Percentiles rank a stretch among this genome's conserved stretches.
These are phyloP conservation scores for Trididemnum clinides DNA, from an alignment of 23 tunicate species.

Conservation along the genomic window DNA sequence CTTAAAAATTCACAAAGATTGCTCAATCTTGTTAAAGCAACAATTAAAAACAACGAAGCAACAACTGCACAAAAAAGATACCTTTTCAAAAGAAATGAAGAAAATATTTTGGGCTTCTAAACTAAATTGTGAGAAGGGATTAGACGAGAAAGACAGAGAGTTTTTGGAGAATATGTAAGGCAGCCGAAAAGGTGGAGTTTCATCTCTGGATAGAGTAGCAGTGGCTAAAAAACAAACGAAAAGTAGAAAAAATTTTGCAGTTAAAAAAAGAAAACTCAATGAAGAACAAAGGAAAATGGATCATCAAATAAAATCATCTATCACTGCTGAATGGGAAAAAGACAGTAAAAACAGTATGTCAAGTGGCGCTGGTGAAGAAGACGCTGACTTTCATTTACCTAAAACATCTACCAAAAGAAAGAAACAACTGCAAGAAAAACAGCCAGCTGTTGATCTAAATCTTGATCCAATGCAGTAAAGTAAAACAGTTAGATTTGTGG, in stretches of 20 bases:
- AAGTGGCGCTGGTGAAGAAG: constrained; percentile 15
- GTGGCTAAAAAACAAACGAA: not conserved
- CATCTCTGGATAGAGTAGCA: not conserved
- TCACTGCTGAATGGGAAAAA: not conserved
- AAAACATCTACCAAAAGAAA: not conserved
- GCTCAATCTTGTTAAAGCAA: too few species aligned
- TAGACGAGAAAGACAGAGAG: not conserved
- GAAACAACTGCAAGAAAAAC: not conserved
- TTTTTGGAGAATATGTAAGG: not conserved
- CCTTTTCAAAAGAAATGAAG: too few species aligned
- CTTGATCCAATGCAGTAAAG: constrained; percentile 19
- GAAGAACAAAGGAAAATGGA: not conserved
- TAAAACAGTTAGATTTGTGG: constrained; percentile 9
- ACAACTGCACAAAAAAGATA: too few species aligned
- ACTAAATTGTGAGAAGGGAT: constrained; percentile 16
- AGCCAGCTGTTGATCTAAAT: not conserved
- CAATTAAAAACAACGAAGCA: too few species aligned
- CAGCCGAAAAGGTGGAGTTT: constrained; percentile 6
- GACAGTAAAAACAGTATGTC: not conserved
- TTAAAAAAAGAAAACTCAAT: not conserved
- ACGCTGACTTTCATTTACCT: not conserved
- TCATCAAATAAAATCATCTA: not conserved
- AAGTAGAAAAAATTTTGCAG: not conserved
- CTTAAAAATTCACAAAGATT: too few species aligned
- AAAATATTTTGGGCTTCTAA: too few species aligned